Evolutionary conservation across 30 jellyfish, hydroid and myxozoan genomes (phyloP).

Genomic region (Turritopsis rubra): DNA sequence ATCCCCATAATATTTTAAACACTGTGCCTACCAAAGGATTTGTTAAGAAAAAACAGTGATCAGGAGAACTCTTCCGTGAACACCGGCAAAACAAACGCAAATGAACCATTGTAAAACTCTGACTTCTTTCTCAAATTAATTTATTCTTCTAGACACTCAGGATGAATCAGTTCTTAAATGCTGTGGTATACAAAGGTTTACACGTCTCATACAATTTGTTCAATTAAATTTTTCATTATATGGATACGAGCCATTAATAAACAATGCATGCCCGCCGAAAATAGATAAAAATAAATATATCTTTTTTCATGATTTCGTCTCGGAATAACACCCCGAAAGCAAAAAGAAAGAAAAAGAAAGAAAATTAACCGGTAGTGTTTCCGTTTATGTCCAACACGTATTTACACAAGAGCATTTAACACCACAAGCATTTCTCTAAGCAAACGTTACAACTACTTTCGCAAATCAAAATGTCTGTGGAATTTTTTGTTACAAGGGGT

Average conservation of each 20-base stretch:
- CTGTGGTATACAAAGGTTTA: not conserved
- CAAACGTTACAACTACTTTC: not conserved
- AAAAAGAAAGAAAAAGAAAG: too few relatives aligned
- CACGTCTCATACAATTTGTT: not conserved
- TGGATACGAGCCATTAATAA: too few relatives aligned
- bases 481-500: not conserved
- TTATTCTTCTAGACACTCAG: not conserved
- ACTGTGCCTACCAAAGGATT: not conserved
- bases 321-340: too few relatives aligned
- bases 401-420: not conserved
- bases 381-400: not conserved
- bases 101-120: not conserved
- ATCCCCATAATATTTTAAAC: not conserved
- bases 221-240: too few relatives aligned
- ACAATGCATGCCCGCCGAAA: too few relatives aligned
- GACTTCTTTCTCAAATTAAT: not conserved
- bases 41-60: not conserved
- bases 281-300: too few relatives aligned
- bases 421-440: not conserved
- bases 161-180: not conserved
- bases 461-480: not conserved
- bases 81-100: not conserved
- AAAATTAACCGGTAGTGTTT: not conserved
- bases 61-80: not conserved
- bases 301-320: too few relatives aligned